A percentile compares a stretch with the other conserved stretches of the same genome.
Evolutionary conservation across 2,888 invertebrate species (phyloP).

Genomic region (Cylindroiulus punctatus): DNA sequence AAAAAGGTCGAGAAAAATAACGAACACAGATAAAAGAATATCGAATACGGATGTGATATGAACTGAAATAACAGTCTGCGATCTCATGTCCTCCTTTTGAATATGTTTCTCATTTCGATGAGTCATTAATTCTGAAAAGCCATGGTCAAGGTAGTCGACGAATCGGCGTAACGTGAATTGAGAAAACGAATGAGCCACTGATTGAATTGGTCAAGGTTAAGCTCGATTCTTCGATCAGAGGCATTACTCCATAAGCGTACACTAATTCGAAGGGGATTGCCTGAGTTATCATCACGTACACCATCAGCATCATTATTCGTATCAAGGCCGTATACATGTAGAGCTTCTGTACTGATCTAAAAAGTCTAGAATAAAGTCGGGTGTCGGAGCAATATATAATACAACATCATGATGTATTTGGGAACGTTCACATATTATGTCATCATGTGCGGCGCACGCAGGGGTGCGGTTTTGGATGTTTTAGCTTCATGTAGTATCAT

Average conservation of each 20-base stretch:
- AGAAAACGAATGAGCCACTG: neutral
- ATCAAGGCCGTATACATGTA: too few relatives aligned
- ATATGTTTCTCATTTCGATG: neutral
- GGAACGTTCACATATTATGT: too few relatives aligned
- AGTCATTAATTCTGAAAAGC: neutral
- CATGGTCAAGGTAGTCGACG: neutral
- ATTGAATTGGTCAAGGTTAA: slow-evolving; percentile 15
- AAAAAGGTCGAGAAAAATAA: slow-evolving; percentile 23
- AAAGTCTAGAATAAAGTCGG: too few relatives aligned
- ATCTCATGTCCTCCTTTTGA: slow-evolving; percentile 17
- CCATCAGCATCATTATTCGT: too few relatives aligned
- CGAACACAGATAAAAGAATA: slow-evolving; percentile 16
- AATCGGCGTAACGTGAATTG: neutral
- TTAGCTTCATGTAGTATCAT: too few relatives aligned
- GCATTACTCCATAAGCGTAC: neutral
- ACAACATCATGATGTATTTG: too few relatives aligned
- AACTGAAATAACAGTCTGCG: neutral
- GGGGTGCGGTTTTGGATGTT: too few relatives aligned
- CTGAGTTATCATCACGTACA: too few relatives aligned
- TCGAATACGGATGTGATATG: slow-evolving; percentile 32
- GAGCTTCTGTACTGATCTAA: too few relatives aligned
- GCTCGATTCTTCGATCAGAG: neutral
- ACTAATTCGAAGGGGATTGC: neutral
- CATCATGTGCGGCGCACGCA: too few relatives aligned
- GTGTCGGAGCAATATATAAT: too few relatives aligned